Evolutionary conservation across 2,797 vertebrate genomes (phyloP).

Genomic region (Lepus oiostolus): DNA sequence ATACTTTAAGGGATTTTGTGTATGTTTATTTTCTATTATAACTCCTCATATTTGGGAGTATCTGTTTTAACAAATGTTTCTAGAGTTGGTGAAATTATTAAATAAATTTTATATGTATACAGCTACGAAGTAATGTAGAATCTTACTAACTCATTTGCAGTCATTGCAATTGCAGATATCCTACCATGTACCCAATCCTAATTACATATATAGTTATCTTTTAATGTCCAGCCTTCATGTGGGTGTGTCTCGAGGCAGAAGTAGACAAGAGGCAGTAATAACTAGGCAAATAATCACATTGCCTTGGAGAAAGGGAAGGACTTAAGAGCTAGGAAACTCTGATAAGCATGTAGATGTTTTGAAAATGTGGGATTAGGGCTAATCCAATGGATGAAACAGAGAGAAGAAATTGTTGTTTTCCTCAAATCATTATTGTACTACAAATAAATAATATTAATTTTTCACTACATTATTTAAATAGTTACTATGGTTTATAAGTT

Average conservation of each 20-base stretch:
- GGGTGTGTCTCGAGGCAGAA: constrained; percentile 60
- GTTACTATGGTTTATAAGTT: constrained; percentile 71
- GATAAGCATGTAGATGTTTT: constrained; percentile 76
- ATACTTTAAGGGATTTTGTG: background rate
- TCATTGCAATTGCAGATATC: constrained; percentile 76
- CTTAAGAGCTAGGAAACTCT: constrained; percentile 75
- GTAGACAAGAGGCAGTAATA: constrained; percentile 80
- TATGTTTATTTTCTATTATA: background rate
- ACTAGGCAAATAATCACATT: constrained; percentile 77
- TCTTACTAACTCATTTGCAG: constrained; percentile 74
- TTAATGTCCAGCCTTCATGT: constrained; percentile 66
- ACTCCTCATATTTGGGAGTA: constrained; percentile 53
- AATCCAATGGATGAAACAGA: constrained; percentile 77
- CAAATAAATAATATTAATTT: constrained; percentile 79
- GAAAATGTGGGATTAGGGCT: constrained; percentile 76
- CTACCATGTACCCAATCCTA: background rate
- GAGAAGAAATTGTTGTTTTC: constrained; percentile 20
- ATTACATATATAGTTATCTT: background rate
- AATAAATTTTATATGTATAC: constrained; percentile 6
- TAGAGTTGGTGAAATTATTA: constrained; percentile 24
- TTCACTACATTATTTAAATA: constrained; percentile 76
- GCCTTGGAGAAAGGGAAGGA: constrained; percentile 71
- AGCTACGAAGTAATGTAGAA: constrained; percentile 51
- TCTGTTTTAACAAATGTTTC: constrained; percentile 41
- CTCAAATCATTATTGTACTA: constrained; percentile 42